These are phyloP conservation scores for Myotis yumanensis DNA, from an alignment of 2,113 vertebrate genomes.

Conservation along the genomic window DNA sequence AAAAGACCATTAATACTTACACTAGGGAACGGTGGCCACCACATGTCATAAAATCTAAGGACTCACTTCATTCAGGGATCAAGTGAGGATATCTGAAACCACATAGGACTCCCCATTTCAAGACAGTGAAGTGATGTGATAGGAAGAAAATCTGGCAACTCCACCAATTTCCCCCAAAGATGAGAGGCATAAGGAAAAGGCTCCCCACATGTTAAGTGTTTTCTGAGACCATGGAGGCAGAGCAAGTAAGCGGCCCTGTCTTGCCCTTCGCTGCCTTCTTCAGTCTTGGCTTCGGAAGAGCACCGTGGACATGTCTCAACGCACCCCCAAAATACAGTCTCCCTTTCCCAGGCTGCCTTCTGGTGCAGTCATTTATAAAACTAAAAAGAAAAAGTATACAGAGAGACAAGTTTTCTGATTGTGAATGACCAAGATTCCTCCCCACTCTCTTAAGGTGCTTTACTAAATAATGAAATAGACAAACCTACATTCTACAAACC, in stretches of 20 bases:
- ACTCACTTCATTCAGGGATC: not conserved
- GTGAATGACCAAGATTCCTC: not conserved
- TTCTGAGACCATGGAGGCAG: not conserved
- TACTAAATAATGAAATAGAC: not conserved
- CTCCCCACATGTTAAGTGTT: not conserved
- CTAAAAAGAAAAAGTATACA: not conserved
- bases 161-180: not conserved
- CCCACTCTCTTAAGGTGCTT: not conserved
- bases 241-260: not conserved
- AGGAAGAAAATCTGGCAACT: not conserved
- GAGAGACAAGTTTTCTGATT: not conserved
- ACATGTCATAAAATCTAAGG: not conserved
- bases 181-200: not conserved
- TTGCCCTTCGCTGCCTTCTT: not conserved
- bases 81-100: not conserved
- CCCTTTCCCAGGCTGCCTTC: not conserved
- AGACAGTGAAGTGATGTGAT: not conserved
- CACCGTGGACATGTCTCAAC: not conserved
- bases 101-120: not conserved
- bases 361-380: not conserved
- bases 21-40: not conserved
- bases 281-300: not conserved
- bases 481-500: not conserved
- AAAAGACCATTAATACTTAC: not conserved
- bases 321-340: not conserved